Percentiles rank a stretch among this genome's conserved stretches.
Evolutionary conservation across 2,113 vertebrate species (phyloP).

Genomic region (Platichthys stellatus): DNA sequence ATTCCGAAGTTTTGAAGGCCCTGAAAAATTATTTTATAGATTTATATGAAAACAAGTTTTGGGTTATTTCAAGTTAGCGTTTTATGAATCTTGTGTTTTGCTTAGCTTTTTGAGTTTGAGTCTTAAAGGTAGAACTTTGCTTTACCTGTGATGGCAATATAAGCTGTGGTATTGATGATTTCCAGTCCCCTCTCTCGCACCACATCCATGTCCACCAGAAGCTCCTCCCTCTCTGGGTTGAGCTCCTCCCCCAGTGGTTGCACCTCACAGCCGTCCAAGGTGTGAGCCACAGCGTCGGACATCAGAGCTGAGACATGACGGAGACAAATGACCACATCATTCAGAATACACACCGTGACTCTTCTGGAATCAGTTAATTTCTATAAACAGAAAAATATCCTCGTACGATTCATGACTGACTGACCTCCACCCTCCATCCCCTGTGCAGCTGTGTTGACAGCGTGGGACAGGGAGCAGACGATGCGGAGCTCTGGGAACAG

Average conservation of each 20-base stretch:
- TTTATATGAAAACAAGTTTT: not conserved
- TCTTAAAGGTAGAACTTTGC: not conserved
- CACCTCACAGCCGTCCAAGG: constrained; percentile 95
- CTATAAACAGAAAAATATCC: not conserved
- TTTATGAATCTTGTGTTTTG: not conserved
- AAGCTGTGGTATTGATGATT: constrained; percentile 94
- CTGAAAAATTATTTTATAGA: not conserved
- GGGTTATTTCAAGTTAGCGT: not conserved
- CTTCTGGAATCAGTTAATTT: not conserved
- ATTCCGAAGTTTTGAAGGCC: not conserved
- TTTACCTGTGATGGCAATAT: constrained; percentile 92
- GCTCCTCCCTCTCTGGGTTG: constrained; percentile 90
- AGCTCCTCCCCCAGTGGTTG: constrained; percentile 93
- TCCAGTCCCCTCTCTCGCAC: constrained; percentile 92
- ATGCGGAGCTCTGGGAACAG: constrained; percentile 94
- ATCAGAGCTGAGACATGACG: constrained; percentile 81
- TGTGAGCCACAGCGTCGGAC: constrained; percentile 97
- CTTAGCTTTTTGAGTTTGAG: not conserved
- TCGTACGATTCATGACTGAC: not conserved
- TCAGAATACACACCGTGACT: not conserved
- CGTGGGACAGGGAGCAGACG: constrained; percentile 93
- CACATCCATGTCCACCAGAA: constrained; percentile 89
- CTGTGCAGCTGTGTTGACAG: constrained; percentile 84
- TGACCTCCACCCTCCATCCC: constrained; percentile 86
- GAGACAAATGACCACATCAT: constrained; percentile 2